These are phyloP conservation scores for Corythoichthys intestinalis DNA, from an alignment of 2,113 vertebrate genomes.

Conservation along the genomic window DNA sequence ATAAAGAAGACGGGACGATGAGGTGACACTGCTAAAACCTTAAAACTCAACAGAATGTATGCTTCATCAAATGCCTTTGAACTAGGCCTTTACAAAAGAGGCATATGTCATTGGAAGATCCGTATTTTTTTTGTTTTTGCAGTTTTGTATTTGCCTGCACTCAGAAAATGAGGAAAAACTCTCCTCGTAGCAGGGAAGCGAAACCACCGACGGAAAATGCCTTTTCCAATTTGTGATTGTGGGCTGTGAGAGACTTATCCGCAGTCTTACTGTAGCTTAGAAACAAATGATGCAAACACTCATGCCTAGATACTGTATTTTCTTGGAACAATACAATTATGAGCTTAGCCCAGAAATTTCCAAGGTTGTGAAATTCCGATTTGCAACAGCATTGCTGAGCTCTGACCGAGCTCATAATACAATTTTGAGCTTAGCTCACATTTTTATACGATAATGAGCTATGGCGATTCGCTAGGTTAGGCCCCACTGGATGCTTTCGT, in stretches of 20 bases:
- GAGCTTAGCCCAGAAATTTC: too few species aligned
- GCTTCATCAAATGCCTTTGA: slow-evolving; percentile 55
- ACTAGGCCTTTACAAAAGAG: slow-evolving; percentile 59
- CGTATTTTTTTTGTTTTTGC: slow-evolving; percentile 30
- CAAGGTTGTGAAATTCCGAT: too few species aligned
- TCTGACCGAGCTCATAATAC: too few species aligned
- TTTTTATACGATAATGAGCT: too few species aligned
- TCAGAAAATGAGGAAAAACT: slow-evolving; percentile 40
- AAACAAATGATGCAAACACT: slow-evolving; percentile 65
- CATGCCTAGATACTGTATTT: slow-evolving; percentile 54
- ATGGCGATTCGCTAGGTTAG: too few species aligned
- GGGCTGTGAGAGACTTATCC: slow-evolving; percentile 62
- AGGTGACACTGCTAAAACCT: slow-evolving; percentile 17
- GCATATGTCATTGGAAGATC: slow-evolving; percentile 46
- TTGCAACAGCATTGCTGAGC: too few species aligned
- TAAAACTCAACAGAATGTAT: slow-evolving; percentile 4
- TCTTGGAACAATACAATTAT: too few species aligned
- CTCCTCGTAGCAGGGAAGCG: slow-evolving; percentile 60
- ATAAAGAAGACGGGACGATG: slow-evolving; percentile 14
- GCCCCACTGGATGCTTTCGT: too few species aligned
- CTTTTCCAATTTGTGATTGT: slow-evolving; percentile 70
- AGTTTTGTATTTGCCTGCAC: slow-evolving; percentile 52
- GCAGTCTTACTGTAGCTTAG: slow-evolving; percentile 72
- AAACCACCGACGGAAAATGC: slow-evolving; percentile 61
- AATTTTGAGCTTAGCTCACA: too few species aligned